Base-by-base conservation (phyloP, 1,140 invertebrate species). In the Drosophila micromelanica region DNA sequence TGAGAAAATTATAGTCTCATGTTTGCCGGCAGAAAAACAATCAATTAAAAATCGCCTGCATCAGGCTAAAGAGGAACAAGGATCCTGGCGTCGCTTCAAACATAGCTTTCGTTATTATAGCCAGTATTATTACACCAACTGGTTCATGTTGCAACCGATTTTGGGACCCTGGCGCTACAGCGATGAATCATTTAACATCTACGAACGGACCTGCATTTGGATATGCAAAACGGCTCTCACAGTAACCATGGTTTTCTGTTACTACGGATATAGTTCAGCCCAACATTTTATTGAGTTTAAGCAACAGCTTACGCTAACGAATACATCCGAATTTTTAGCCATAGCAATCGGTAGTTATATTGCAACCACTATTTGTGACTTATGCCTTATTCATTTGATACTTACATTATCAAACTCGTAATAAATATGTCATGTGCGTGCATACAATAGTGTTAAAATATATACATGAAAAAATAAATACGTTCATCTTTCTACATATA, bases 91-190 rank as follows among this genome's bases (percentile, higher is more conserved):
- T 23, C n/a, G 4, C 2, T 46, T 55, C 6, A 23, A 35, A 9
- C 8, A 5, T 0, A 3, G 20, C 5, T 54, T 73, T 46, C 46
- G 30, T 9, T 15, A 46, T 20, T 60, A 54, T 13, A 46, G 8
- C 13, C 15, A 52, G 20, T 3, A 46, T 1, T 54, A 67, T 54
- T 73, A 37, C 6, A 60, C 40, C 5, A 60, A 60, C 23, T 68
- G 70, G 63, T 73, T 46, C 37, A n/a, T 73, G 37, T 0, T 73
- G 38, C 70, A 73, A 15, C 70, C 70, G 5, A 27, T 73, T 17
- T 15, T 67, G n/a, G 70, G 70, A 15, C 63, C 70, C 12, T 68
- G 52, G 52, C 70, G 48, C 1, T 59, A 43, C 13, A 54, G 5
- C 23, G 54, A 68, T 12, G 12, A 17, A 2, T 54, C 54, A 8